These are phyloP conservation scores for Parnassius orleans DNA, from an alignment of 2,888 invertebrate genomes.

Conservation along the genomic window DNA sequence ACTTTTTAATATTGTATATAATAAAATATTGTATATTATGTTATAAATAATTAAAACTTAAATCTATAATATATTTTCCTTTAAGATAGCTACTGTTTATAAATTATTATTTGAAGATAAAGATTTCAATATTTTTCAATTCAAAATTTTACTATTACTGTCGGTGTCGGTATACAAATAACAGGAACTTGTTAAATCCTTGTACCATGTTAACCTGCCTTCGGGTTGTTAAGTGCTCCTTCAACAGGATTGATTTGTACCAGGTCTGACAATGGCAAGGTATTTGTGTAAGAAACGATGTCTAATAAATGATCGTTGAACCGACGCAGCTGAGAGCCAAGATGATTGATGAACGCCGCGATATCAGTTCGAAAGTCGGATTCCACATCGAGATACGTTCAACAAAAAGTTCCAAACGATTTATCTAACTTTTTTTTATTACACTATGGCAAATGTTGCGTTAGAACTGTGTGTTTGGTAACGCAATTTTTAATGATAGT, in stretches of 20 bases:
- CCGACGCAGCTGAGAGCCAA: conserved; percentile 30
- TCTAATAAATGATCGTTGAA: conserved; percentile 34
- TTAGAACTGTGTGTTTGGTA: background rate
- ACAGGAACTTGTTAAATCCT: too few species aligned
- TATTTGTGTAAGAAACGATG: conserved; percentile 35
- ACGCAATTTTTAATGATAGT: background rate
- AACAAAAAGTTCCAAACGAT: conserved; percentile 19
- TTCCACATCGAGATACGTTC: conserved; percentile 22
- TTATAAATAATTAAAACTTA: too few species aligned
- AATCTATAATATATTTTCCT: too few species aligned
- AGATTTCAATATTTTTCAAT: too few species aligned
- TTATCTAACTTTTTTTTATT: conserved; percentile 14
- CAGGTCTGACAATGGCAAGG: conserved; percentile 30
- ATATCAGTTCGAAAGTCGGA: conserved; percentile 25
- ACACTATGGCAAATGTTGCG: conserved; percentile 4
- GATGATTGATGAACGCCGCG: conserved; percentile 28
- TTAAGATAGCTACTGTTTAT: too few species aligned
- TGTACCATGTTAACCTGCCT: conserved; percentile 4
- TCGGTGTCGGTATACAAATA: too few species aligned
- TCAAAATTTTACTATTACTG: too few species aligned
- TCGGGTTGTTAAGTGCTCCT: conserved; percentile 23
- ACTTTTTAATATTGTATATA: too few species aligned
- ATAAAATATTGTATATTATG: too few species aligned
- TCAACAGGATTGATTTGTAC: conserved; percentile 30
- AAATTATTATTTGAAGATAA: too few species aligned